These are phyloP conservation scores for Peucedramus taeniatus DNA, from an alignment of 2,113 vertebrate species.

Conservation along the genomic window DNA sequence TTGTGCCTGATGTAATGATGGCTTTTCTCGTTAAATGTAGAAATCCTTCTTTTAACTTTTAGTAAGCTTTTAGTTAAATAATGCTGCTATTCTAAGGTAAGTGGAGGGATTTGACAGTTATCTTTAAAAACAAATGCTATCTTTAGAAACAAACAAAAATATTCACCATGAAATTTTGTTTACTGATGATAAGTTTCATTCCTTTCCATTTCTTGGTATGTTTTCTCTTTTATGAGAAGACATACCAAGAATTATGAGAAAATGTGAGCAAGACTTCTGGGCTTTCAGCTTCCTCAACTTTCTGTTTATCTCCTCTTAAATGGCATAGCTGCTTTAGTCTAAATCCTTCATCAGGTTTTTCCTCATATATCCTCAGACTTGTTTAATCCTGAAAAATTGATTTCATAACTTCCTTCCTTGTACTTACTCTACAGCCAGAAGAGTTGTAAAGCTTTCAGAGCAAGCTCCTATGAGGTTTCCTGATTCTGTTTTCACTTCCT, in stretches of 20 bases:
- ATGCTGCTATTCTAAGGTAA: not conserved
- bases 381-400: not conserved
- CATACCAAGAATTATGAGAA: too few relatives aligned
- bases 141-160: not conserved
- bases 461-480: not conserved
- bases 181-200: not conserved
- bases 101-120: not conserved
- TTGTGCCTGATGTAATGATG: not conserved
- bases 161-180: not conserved
- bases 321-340: not conserved
- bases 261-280: not conserved
- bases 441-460: constrained; percentile 19
- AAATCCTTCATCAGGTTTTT: not conserved
- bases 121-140: not conserved
- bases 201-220: not conserved
- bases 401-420: not conserved
- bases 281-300: not conserved
- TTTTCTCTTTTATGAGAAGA: not conserved
- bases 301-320: not conserved
- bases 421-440: not conserved
- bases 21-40: not conserved
- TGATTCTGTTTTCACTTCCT: not conserved
- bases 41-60: not conserved
- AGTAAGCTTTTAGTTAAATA: not conserved
- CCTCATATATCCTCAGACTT: not conserved